Evolutionary conservation across 2,797 vertebrate species (phyloP).

Genomic region (Dendrocincla fuliginosa): DNA sequence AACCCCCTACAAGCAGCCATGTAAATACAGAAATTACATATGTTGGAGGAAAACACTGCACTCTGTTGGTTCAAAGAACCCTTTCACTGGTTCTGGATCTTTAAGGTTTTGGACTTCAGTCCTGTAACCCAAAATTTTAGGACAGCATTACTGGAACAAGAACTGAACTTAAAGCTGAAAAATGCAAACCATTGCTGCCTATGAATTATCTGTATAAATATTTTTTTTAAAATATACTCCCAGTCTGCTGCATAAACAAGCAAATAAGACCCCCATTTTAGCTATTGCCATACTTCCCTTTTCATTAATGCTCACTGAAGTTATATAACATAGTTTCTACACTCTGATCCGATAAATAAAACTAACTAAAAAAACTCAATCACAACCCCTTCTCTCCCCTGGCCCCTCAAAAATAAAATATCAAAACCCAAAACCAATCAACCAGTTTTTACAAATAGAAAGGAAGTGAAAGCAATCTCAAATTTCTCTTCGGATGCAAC

Average conservation of each 20-base stretch:
- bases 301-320: not conserved
- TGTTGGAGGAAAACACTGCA: not conserved
- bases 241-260: not conserved
- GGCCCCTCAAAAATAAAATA: not conserved
- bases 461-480: not conserved
- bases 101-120: not conserved
- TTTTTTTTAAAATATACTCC: not conserved
- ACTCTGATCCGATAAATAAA: not conserved
- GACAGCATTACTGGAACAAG: not conserved
- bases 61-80: not conserved
- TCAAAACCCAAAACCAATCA: not conserved
- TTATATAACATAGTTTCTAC: not conserved
- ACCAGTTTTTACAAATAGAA: not conserved
- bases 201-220: not conserved
- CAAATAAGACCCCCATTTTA: not conserved
- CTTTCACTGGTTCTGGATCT: not conserved
- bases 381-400: fast-evolving
- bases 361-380: not conserved
- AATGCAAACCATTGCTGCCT: not conserved
- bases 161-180: not conserved
- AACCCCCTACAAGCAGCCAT: not conserved
- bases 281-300: not conserved
- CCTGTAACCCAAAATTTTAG: not conserved
- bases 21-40: not conserved
- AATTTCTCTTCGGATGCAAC: not conserved